A percentile compares a stretch with the other conserved stretches of the same genome.
Evolutionary conservation across 1,140 invertebrate species (phyloP).

Genomic region (Acromyrmex charruanus): DNA sequence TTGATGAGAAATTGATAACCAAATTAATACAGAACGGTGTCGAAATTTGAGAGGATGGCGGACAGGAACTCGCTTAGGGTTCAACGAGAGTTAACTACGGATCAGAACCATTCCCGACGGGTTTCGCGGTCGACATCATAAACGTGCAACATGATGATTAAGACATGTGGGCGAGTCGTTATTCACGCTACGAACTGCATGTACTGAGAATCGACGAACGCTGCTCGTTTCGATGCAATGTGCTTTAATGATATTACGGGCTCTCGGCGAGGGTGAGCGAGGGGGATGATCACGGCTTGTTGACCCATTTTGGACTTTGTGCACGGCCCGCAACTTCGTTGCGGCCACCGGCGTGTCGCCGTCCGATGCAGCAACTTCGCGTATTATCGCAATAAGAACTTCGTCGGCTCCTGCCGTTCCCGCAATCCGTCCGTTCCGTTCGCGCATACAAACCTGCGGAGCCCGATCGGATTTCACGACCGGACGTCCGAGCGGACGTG

Average conservation of each 20-base stretch:
- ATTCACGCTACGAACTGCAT: background rate
- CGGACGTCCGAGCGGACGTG: background rate
- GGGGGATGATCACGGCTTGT: background rate
- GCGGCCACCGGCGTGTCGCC: background rate
- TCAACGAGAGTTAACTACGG: constrained; percentile 21
- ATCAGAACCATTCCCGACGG: constrained; percentile 4
- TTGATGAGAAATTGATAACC: background rate
- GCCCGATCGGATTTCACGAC: constrained; percentile 25
- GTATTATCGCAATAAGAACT: constrained; percentile 56
- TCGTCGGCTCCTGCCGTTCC: background rate
- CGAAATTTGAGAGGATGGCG: constrained; percentile 15
- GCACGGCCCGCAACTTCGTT: constrained; percentile 18
- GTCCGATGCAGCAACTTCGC: constrained; percentile 38
- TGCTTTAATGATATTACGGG: constrained; percentile 52
- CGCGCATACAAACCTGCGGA: background rate
- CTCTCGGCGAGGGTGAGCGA: background rate
- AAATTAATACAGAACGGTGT: background rate
- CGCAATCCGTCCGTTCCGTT: constrained; percentile 4
- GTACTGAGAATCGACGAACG: background rate
- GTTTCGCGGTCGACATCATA: constrained; percentile 17
- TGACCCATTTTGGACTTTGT: constrained; percentile 50
- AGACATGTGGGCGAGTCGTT: constrained; percentile 36
- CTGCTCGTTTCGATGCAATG: constrained; percentile 32
- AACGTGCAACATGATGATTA: constrained; percentile 40
- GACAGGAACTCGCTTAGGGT: background rate